A percentile compares a stretch with the other conserved stretches of the same genome.
Conservation (phyloP, 2,113 vertebrate genomes). For the Tragelaphus imberbis region DNA sequence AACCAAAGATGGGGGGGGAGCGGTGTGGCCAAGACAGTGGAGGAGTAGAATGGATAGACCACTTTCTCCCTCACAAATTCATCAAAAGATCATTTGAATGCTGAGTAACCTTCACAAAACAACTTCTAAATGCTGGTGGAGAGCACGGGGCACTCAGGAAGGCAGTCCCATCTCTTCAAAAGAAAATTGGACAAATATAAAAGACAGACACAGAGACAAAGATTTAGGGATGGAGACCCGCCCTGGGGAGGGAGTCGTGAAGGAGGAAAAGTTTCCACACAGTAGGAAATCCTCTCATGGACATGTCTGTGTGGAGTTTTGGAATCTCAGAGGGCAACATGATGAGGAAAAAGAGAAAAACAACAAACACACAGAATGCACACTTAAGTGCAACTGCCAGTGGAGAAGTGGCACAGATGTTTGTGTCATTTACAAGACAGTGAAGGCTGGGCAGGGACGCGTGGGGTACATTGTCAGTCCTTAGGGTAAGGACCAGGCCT, state of each 20-base stretch:
- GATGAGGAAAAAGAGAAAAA: not conserved
- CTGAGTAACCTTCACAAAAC: not conserved
- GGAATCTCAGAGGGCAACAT: not conserved
- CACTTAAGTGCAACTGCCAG: not conserved
- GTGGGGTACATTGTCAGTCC: fast-evolving
- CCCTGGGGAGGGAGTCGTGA: not conserved
- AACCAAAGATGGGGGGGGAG: fast-evolving
- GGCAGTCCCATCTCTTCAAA: not conserved
- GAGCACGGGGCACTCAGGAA: fast-evolving
- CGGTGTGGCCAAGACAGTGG: not conserved
- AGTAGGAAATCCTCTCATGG: not conserved
- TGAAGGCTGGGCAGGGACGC: not conserved
- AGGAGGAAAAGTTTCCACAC: not conserved
- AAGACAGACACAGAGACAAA: not conserved
- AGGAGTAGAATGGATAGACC: not conserved
- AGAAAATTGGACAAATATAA: not conserved
- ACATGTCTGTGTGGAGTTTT: not conserved
- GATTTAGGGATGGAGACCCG: not conserved
- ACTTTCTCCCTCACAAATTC: not conserved
- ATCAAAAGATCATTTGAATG: not conserved
- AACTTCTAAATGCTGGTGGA: not conserved
- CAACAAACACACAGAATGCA: not conserved
- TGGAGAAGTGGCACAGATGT: not conserved
- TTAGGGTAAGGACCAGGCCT: fast-evolving
- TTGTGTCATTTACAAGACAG: not conserved